phyloP scores from a whole-genome alignment of 2,113 vertebrate genomes.

The Seriola rivoliana region DNA sequence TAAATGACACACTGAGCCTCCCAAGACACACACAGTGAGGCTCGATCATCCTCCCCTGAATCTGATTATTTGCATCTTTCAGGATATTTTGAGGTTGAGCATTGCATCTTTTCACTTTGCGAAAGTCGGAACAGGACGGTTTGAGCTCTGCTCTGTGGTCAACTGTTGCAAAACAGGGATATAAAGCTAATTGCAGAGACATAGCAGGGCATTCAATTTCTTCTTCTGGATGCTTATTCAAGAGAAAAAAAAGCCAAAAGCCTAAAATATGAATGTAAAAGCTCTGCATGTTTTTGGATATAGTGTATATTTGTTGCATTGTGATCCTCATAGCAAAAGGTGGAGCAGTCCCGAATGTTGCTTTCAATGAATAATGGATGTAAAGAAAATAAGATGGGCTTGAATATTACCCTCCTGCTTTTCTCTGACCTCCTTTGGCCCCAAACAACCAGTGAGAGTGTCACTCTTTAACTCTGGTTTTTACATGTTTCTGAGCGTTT shows the following conservation, averaged over 20 bases:
- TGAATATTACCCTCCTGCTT: too few relatives aligned
- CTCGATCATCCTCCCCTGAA: background rate
- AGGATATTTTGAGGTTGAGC: background rate
- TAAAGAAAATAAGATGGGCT: too few relatives aligned
- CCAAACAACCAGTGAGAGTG: background rate
- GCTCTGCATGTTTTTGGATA: too few relatives aligned
- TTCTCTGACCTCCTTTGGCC: too few relatives aligned
- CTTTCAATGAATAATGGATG: too few relatives aligned
- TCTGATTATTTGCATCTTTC: background rate
- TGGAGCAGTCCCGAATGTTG: too few relatives aligned
- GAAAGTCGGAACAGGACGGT: background rate
- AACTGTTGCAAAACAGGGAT: background rate
- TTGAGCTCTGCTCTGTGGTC: background rate
- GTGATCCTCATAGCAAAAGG: too few relatives aligned
- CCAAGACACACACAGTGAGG: conserved; percentile 7
- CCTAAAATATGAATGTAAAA: too few relatives aligned
- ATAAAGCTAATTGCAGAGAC: background rate
- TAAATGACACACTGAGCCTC: conserved; percentile 49
- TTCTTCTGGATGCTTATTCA: background rate
- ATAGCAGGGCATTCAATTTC: background rate
- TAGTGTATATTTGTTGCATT: too few relatives aligned
- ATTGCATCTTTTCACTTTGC: background rate
- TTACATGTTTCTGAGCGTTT: too few relatives aligned
- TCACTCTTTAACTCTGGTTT: background rate
- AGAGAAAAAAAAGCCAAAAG: too few relatives aligned